phyloP scores from a whole-genome alignment of 2,888 invertebrate species.

The Rhopalosiphum nymphaeae region DNA sequence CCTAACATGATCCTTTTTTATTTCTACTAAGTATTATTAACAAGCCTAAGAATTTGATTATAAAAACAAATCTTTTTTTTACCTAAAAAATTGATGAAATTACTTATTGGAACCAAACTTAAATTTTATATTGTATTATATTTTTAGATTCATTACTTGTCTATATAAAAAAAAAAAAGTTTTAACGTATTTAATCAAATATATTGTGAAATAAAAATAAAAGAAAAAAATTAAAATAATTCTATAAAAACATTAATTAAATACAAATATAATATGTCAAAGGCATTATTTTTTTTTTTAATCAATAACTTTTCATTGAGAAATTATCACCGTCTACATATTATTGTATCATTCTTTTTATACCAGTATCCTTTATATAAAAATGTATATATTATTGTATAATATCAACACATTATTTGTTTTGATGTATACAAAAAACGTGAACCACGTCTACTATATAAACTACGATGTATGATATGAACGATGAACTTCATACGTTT shows the following conservation, averaged over 20 bases:
- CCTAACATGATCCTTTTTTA: not conserved
- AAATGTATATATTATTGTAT: not conserved
- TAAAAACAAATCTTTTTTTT: not conserved
- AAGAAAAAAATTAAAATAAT: not conserved
- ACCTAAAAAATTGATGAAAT: not conserved
- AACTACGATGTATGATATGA: not conserved
- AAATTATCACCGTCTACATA: not conserved
- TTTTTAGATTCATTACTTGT: no score
- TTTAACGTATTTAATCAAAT: not conserved
- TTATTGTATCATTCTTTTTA: not conserved
- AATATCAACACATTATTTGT: not conserved
- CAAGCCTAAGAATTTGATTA: not conserved
- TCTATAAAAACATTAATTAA: not conserved
- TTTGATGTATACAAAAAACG: not conserved
- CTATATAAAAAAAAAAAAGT: not conserved
- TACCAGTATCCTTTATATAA: not conserved
- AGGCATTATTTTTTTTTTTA: not conserved
- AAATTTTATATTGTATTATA: not conserved
- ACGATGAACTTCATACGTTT: not conserved
- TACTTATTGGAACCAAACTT: not conserved
- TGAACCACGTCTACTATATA: not conserved
- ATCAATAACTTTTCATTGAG: not conserved
- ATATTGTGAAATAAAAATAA: not conserved
- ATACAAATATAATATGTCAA: not conserved
- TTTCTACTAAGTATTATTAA: not conserved